phyloP scores from a whole-genome alignment of 35 echinoderm and acorn worm species.

The Diadema setosum region DNA sequence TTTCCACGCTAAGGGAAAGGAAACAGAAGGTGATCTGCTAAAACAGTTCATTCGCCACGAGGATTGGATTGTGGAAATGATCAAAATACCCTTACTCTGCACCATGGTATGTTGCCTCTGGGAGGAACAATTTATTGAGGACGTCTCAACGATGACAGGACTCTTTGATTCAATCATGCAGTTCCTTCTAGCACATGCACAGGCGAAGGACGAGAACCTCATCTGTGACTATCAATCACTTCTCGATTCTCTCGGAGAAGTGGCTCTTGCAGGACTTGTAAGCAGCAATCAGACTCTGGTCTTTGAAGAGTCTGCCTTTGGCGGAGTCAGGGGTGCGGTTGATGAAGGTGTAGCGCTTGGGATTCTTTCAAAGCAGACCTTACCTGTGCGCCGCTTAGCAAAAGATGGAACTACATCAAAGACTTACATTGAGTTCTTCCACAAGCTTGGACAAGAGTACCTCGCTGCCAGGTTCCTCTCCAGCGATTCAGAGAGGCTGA shows the following conservation, averaged over 20 bases:
- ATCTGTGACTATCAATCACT: background rate
- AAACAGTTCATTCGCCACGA: background rate
- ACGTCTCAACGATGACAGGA: background rate
- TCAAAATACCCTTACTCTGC: background rate
- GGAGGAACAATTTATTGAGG: background rate
- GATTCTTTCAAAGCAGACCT: background rate
- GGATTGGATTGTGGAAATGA: background rate
- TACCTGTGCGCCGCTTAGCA: background rate
- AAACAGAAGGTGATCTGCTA: background rate
- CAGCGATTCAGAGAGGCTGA: background rate
- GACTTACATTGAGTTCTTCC: background rate
- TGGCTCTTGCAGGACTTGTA: background rate
- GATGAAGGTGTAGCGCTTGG: background rate
- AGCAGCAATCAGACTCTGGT: background rate
- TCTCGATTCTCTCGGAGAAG: background rate
- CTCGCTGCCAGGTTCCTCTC: background rate
- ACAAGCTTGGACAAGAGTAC: constrained; percentile 4
- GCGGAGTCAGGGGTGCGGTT: background rate
- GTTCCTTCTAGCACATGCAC: background rate
- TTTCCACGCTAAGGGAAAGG: background rate
- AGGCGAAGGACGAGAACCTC: background rate
- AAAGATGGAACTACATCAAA: background rate
- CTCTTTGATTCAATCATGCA: background rate
- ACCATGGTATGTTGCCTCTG: background rate
- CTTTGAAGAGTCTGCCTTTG: background rate